These are phyloP conservation scores for Tapera naevia DNA, from an alignment of 2,797 vertebrate species.

Conservation along the genomic window DNA sequence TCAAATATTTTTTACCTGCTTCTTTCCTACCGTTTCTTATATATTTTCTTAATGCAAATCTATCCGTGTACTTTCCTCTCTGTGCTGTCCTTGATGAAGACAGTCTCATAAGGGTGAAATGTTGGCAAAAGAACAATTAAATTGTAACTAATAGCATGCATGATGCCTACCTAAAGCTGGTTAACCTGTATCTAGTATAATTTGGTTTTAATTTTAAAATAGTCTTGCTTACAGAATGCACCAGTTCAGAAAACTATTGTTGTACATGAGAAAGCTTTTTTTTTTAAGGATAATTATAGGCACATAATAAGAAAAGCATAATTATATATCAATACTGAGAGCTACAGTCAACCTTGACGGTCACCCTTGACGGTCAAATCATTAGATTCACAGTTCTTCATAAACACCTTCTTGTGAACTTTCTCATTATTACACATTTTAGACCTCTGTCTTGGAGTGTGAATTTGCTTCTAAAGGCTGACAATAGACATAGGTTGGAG, in stretches of 20 bases:
- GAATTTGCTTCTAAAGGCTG: background rate
- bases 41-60: conserved; percentile 26
- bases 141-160: background rate
- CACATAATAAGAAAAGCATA: fast-evolving
- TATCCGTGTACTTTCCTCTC: background rate
- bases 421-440: background rate
- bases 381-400: background rate
- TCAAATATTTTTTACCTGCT: background rate
- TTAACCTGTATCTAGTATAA: background rate
- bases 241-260: background rate
- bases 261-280: fast-evolving
- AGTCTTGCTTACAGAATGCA: background rate
- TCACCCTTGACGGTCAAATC: background rate
- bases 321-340: background rate
- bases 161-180: background rate
- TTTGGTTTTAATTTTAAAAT: background rate
- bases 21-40: background rate
- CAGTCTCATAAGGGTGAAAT: background rate
- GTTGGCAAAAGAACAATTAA: background rate
- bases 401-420: background rate
- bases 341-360: background rate
- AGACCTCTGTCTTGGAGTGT: background rate
- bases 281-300: background rate
- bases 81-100: background rate
- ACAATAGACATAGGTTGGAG: background rate